These are phyloP conservation scores for Mesorhabditis spiculigera DNA, from an alignment of 2,888 invertebrate species.

Conservation along the genomic window DNA sequence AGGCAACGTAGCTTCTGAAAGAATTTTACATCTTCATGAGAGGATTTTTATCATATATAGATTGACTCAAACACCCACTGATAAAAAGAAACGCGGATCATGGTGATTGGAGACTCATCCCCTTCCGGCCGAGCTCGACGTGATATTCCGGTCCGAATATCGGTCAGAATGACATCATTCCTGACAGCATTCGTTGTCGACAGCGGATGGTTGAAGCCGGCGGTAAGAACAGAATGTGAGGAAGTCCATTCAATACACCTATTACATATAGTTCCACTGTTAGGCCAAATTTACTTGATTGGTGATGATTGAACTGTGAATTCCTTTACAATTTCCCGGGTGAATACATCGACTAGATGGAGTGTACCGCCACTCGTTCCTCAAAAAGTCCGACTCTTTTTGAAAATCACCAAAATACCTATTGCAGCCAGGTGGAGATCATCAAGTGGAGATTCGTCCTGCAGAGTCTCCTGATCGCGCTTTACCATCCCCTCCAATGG, in stretches of 20 bases:
- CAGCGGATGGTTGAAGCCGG: slow-evolving; percentile 53
- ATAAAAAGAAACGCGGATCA: slow-evolving; percentile 54
- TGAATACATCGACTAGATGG: slow-evolving; percentile 65
- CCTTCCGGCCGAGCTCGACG: slow-evolving; percentile 51
- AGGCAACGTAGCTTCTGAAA: slow-evolving; percentile 56
- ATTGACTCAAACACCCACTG: slow-evolving; percentile 34
- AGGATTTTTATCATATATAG: background rate
- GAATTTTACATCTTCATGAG: background rate
- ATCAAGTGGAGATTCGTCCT: no score
- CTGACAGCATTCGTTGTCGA: slow-evolving; percentile 51
- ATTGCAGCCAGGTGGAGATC: background rate
- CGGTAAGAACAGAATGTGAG: slow-evolving; percentile 44
- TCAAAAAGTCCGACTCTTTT: background rate
- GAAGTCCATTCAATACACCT: slow-evolving; percentile 57
- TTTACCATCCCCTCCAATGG: slow-evolving; percentile 43
- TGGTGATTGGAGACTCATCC: slow-evolving; percentile 54
- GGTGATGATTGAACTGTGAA: slow-evolving; percentile 65
- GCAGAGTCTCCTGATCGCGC: background rate
- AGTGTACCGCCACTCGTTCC: slow-evolving; percentile 32
- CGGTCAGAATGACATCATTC: slow-evolving; percentile 54
- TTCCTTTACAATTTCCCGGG: slow-evolving; percentile 65
- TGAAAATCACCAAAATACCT: background rate
- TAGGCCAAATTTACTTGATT: slow-evolving; percentile 57
- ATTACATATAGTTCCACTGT: background rate
- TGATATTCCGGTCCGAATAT: slow-evolving; percentile 48